Conservation (phyloP, 2,888 invertebrate genomes). For the Eristalis arbustorum region DNA sequence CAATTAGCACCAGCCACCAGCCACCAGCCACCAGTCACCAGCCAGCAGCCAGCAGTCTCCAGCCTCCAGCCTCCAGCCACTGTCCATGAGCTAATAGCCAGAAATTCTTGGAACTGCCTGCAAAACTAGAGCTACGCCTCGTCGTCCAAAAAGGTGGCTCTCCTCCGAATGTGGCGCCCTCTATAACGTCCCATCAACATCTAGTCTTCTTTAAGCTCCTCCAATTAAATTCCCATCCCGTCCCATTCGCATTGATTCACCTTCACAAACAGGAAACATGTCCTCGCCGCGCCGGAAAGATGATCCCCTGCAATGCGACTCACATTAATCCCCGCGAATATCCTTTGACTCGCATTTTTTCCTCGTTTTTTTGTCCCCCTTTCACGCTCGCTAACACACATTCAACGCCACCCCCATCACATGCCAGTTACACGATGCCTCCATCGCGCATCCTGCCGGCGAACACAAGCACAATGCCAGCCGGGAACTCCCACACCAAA, state of each 20-base stretch:
- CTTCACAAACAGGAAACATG: neutral
- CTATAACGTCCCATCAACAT: too few relatives aligned
- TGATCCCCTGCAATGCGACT: neutral
- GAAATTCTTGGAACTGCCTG: too few relatives aligned
- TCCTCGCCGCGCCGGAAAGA: neutral
- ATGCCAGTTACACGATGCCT: slow-evolving; percentile 26
- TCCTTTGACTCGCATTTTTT: slow-evolving; percentile 5
- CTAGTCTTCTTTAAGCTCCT: too few relatives aligned
- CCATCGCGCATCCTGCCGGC: neutral
- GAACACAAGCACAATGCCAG: neutral
- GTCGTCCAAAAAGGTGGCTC: too few relatives aligned
- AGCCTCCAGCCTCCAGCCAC: too few relatives aligned
- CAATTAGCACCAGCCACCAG: too few relatives aligned
- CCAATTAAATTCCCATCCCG: neutral
- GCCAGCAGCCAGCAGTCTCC: too few relatives aligned
- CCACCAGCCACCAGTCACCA: too few relatives aligned
- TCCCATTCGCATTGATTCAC: neutral
- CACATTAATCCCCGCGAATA: slow-evolving; percentile 37
- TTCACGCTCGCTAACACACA: slow-evolving; percentile 56
- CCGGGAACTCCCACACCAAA: neutral
- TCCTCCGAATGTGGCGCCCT: too few relatives aligned
- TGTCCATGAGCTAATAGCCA: too few relatives aligned
- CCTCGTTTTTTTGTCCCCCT: slow-evolving; percentile 37
- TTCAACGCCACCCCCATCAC: slow-evolving; percentile 52
- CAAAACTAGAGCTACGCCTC: too few relatives aligned